Percentiles rank a stretch among this genome's conserved stretches.
These are phyloP conservation scores for Anagrus nilaparvatae DNA, from an alignment of 1,140 invertebrate genomes.

Conservation along the genomic window DNA sequence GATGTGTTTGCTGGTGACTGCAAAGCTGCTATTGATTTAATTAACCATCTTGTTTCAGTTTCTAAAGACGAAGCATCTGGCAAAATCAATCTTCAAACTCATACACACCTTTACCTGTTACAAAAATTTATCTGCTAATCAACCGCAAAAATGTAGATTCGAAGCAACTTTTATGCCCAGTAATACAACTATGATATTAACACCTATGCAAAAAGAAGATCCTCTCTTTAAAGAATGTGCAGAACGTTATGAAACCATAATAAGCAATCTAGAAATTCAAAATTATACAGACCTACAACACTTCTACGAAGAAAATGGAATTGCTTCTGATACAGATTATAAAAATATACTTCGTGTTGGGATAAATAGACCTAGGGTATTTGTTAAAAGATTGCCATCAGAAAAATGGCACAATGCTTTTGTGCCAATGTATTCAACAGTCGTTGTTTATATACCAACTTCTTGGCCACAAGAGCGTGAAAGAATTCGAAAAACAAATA, in stretches of 20 bases:
- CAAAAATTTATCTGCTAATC: constrained; percentile 15
- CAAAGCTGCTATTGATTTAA: constrained; percentile 7
- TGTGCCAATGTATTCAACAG: constrained; percentile 20
- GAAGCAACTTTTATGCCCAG: constrained; percentile 24
- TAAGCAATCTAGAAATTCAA: constrained; percentile 16
- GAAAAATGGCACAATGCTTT: constrained; percentile 25
- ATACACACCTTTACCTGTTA: constrained; percentile 20
- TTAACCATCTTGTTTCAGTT: constrained; percentile 14
- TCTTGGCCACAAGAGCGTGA: constrained; percentile 29
- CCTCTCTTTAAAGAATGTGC: constrained; percentile 10
- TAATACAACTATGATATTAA: constrained; percentile 16
- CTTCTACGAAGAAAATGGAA: constrained; percentile 17
- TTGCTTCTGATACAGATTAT: constrained; percentile 6
- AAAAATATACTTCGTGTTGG: constrained; percentile 13
- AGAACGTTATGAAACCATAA: constrained; percentile 14
- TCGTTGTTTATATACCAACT: constrained; percentile 25
- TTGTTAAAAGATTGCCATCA: constrained; percentile 16
- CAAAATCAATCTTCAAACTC: constrained; percentile 18
- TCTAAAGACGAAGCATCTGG: constrained; percentile 18
- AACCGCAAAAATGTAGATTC: constrained; percentile 23
- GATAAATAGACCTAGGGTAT: constrained; percentile 20
- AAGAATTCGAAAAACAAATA: constrained; percentile 20
- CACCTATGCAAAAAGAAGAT: constrained; percentile 17
- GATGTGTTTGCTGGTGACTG: constrained; percentile 18
- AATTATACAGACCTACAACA: constrained; percentile 14